Evolutionary conservation across 2,113 vertebrate genomes (phyloP).

Genomic region (Leucopternis melanops): DNA sequence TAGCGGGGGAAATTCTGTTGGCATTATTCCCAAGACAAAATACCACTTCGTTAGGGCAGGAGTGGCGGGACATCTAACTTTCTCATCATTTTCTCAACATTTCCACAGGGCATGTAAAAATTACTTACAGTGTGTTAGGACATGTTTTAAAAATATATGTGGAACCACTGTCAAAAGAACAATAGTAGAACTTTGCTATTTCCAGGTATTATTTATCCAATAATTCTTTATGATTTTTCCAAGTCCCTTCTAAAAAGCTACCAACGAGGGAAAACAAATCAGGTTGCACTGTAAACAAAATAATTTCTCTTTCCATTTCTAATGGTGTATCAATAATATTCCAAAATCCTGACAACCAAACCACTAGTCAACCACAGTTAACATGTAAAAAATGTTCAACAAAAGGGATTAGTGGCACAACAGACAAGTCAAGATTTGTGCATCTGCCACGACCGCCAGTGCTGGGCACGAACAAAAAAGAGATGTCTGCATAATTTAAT

Average conservation of each 20-base stretch:
- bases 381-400: background rate
- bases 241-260: background rate
- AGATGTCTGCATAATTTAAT: constrained; percentile 26
- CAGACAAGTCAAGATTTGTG: background rate
- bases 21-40: background rate
- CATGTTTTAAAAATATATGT: background rate
- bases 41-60: background rate
- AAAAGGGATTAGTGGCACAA: constrained; percentile 26
- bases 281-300: background rate
- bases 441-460: background rate
- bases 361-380: background rate
- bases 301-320: background rate
- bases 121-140: background rate
- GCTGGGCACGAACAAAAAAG: background rate
- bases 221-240: background rate
- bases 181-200: background rate
- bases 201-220: background rate
- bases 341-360: background rate
- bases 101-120: background rate
- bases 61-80: background rate
- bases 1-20: background rate
- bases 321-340: background rate
- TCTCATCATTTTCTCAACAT: background rate
- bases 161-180: background rate
- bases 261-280: background rate